Evolutionary conservation across 37 sponge, comb jelly and placozoan species (phyloP).

Genomic region (Hormiphora californensis): DNA sequence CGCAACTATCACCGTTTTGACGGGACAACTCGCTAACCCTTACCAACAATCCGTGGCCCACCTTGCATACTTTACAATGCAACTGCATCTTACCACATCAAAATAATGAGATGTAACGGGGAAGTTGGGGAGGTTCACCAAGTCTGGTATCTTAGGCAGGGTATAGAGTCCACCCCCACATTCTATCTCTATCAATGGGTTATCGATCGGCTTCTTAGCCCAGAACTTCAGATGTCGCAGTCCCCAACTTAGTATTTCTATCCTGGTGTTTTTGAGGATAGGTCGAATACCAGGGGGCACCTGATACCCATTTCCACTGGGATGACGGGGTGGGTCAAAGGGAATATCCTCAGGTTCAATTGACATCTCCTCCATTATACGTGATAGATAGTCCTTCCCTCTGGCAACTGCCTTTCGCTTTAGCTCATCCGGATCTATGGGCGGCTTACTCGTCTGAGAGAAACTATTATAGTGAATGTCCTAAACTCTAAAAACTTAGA

Average conservation of each 20-base stretch:
- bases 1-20: no score
- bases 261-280: background rate
- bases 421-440: background rate
- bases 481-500: background rate
- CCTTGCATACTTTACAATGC: background rate
- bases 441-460: background rate
- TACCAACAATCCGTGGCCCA: no score
- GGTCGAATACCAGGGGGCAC: background rate
- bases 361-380: background rate
- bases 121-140: conserved; percentile 2
- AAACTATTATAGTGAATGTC: background rate
- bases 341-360: background rate
- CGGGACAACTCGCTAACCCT: no score
- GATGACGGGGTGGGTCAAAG: background rate
- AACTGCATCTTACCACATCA: background rate
- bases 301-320: background rate
- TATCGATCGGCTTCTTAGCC: conserved; percentile 13
- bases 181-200: background rate
- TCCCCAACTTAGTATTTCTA: conserved; percentile 1
- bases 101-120: background rate
- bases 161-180: background rate
- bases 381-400: no score
- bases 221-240: conserved; percentile 20
- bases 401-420: background rate
- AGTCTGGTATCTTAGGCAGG: background rate